Conservation (phyloP, 2,113 vertebrate genomes). For the Sander vitreus region DNA sequence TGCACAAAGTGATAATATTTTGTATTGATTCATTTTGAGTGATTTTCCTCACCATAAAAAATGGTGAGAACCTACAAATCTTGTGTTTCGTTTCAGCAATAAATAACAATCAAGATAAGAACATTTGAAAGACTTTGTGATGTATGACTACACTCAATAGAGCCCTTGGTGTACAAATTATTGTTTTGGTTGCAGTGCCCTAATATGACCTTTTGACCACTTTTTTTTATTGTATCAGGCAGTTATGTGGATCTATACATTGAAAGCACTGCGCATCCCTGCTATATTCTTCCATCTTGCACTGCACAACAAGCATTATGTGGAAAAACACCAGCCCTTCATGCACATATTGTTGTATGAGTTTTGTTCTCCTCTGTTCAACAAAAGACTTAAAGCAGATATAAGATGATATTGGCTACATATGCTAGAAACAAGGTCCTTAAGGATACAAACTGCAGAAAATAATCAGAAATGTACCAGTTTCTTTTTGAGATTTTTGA, state of each 20-base stretch:
- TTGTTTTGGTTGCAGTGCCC: constrained; percentile 7
- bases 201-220: not conserved
- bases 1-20: constrained; percentile 38
- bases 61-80: not conserved
- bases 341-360: not conserved
- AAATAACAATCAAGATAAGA: constrained; percentile 11
- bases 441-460: constrained; percentile 31
- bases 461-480: constrained; percentile 6
- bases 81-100: not conserved
- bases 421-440: constrained; percentile 26
- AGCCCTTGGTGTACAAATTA: not conserved
- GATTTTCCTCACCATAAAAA: constrained; percentile 41
- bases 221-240: not conserved
- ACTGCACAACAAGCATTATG: not conserved
- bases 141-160: not conserved
- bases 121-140: not conserved
- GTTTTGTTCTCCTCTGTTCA: constrained; percentile 7
- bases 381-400: not conserved
- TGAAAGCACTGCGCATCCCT: not conserved
- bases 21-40: constrained; percentile 59
- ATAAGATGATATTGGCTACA: not conserved
- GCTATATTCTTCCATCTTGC: not conserved
- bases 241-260: not conserved
- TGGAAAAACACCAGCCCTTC: constrained; percentile 11
- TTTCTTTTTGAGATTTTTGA: not conserved